These are phyloP conservation scores for Daboia siamensis DNA, from an alignment of 2,113 vertebrate species.

Conservation along the genomic window DNA sequence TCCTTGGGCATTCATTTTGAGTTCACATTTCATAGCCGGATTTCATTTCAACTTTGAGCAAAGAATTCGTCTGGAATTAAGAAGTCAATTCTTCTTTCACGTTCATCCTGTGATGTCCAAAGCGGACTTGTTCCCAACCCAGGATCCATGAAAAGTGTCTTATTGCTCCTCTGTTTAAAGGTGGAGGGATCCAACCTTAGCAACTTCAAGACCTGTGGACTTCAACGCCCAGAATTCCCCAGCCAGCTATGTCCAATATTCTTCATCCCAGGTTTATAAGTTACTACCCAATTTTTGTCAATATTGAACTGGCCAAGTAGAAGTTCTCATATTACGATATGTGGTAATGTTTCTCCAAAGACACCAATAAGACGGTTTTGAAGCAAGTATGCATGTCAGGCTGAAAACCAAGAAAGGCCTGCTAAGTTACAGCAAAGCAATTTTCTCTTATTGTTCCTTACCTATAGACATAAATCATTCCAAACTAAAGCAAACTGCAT, in stretches of 20 bases:
- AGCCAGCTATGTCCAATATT: not conserved
- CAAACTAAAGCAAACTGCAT: not conserved
- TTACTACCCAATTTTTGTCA: not conserved
- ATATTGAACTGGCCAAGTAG: not conserved
- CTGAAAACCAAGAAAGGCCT: not conserved
- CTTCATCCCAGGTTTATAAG: not conserved
- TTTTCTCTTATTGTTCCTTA: not conserved
- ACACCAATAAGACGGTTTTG: not conserved
- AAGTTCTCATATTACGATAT: not conserved
- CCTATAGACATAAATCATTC: not conserved
- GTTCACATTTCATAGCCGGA: not conserved
- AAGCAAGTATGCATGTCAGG: not conserved
- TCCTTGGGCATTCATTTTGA: not conserved
- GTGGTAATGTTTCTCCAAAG: not conserved
- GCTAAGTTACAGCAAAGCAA: not conserved
- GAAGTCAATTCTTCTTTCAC: not conserved
- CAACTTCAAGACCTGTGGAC: not conserved
- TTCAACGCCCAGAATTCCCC: not conserved
- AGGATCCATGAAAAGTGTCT: not conserved
- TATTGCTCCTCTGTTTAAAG: not conserved
- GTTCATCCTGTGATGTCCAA: not conserved
- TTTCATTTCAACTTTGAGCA: not conserved
- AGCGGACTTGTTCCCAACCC: not conserved
- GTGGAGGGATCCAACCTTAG: not conserved
- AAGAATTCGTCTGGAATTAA: not conserved